Evolutionary conservation across 2,797 vertebrate genomes (phyloP).

Genomic region (Sparus aurata): DNA sequence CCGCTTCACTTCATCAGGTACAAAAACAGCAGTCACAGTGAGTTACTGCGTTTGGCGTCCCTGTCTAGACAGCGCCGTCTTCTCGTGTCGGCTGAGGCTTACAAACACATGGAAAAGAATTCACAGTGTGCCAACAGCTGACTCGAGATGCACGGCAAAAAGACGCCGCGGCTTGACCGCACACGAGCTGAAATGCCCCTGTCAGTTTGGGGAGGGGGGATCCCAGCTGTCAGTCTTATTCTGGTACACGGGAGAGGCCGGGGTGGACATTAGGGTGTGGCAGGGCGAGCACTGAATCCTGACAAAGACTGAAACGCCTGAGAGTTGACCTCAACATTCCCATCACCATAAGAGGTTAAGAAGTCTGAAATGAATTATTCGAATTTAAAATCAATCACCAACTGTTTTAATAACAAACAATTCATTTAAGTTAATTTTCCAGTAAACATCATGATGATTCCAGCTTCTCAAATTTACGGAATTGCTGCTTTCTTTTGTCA

Average conservation of each 20-base stretch:
- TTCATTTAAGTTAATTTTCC: neutral
- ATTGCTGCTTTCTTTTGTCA: too few species aligned
- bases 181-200: slow-evolving; percentile 39
- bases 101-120: slow-evolving; percentile 60
- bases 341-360: neutral
- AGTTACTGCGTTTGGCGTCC: slow-evolving; percentile 45
- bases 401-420: too few species aligned
- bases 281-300: slow-evolving; percentile 43
- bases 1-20: neutral
- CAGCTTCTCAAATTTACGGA: too few species aligned
- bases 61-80: slow-evolving; percentile 68
- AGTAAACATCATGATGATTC: neutral
- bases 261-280: slow-evolving; percentile 52
- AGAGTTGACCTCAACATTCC: slow-evolving; percentile 6
- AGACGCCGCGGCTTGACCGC: slow-evolving; percentile 47
- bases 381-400: too few species aligned
- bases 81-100: slow-evolving; percentile 63
- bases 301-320: slow-evolving; percentile 46
- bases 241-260: slow-evolving; percentile 31
- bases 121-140: slow-evolving; percentile 58
- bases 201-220: slow-evolving; percentile 31
- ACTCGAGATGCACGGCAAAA: slow-evolving; percentile 50
- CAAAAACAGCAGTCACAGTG: slow-evolving; percentile 33
- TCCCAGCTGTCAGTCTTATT: slow-evolving; percentile 71
- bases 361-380: neutral